Base-by-base conservation (phyloP, 1,140 invertebrate genomes). In the Scylla paramamosain region DNA sequence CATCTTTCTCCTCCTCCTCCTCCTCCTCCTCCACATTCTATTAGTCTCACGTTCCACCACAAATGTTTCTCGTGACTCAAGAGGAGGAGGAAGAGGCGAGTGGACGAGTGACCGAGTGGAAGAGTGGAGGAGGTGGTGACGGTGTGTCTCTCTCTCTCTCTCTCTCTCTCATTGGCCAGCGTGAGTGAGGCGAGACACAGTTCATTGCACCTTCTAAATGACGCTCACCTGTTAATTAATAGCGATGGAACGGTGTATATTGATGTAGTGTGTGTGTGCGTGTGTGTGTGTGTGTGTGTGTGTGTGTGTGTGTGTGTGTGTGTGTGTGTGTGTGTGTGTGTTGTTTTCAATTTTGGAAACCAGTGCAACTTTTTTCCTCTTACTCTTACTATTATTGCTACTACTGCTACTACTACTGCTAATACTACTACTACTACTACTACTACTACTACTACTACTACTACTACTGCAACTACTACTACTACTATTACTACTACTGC, bases 51-150 rank as follows among this genome's bases (percentile, higher is more conserved):
- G 20, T 77, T 77, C 4, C 67, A 77, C 67, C 67, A n/a, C 67
- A 77, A 77, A 77, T 77, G 67, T 77, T 77, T 77, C 67, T 77
- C 67, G 67, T 77, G 67, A 77, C 67, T 77, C 20, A 77, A 77
- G 67, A 77, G 1, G 67, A 77, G n/a, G 67, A 77, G n/a, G 25
- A 77, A n/a, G 67, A 77, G n/a, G 67, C 12, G n/a, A 39, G 67
- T 20, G n/a, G 67, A 77, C 4, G 67, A 77, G 8, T n/a, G n/a
- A n/a, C n/a, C 7, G 20, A 25, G 59, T 10, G 20, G 59, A 67
- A 25, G 59, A 67, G 14, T 39, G n/a, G 67, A 77, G 20, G 67
- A 77, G 67, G 67, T 20, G n/a, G 16, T n/a, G 20, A 77, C 12
- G 20, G 67, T n/a, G 10, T 32, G 0, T 32, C 28, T 87, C 86